Evolutionary conservation across 2,113 vertebrate species (phyloP), one percentile per base, ranked within the genome.

Genomic region (Hucho hucho): DNA sequence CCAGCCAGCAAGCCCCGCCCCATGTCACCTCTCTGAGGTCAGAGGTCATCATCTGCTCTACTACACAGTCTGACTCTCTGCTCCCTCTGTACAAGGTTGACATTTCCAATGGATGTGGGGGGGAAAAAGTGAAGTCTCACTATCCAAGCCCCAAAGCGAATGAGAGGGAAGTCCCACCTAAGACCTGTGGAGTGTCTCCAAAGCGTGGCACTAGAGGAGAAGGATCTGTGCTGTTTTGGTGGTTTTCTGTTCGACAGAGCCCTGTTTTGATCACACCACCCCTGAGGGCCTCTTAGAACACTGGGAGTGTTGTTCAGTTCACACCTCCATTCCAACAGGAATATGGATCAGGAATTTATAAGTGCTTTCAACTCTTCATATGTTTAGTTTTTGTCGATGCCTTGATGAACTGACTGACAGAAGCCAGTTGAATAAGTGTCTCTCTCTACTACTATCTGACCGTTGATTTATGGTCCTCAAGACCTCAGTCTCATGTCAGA

Each of bases 261-360:
- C n/a, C 58, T 11, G 16, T 53, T 16, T 53, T 53, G 49, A 53
- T 61, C 58, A 6, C 9, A 43, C 37, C 7, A 9, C 49, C 14
- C 3, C 49, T 53, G n/a, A 61, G 58, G 58, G n/a, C 58, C 58
- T 61, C 18, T 61, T 3, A 61, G 58, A 61, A n/a, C n/a, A 22
- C 58, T 22, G 18, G 20, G n/a, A 24, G 58, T 9, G 2, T 61
- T 61, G 20, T 22, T 22, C 58, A n/a, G 6, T 22, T 61, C n/a
- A n/a, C n/a, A 61, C 7, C 58, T 61, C 58, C 58, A 61, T 61
- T 61, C n/a, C 58, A 61, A 61, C n/a, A 22, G n/a, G 58, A n/a
- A 61, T 7, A 61, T 61, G 58, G 6, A 13, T 61, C 58, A 61
- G 4, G 58, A 61, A 61, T 61, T 61, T 56, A 14, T 20, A 56